Percentiles rank a stretch among this genome's conserved stretches.
Evolutionary conservation across 2,113 vertebrate species (phyloP).

Genomic region (Stegastes partitus): DNA sequence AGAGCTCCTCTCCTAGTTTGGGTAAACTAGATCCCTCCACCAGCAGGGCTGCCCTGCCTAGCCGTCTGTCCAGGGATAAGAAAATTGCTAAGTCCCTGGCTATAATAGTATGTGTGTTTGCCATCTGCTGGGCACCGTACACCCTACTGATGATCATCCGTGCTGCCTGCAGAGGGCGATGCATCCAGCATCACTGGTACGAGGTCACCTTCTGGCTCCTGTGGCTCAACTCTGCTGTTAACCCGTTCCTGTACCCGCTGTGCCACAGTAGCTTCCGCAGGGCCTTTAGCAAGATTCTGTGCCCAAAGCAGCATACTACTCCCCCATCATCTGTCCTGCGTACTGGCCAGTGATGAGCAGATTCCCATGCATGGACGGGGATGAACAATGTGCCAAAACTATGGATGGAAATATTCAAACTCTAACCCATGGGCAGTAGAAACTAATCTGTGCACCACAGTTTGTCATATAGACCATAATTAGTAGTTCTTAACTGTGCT

Average conservation of each 20-base stretch:
- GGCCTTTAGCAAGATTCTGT: conserved; percentile 85
- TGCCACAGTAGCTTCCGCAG: conserved; percentile 89
- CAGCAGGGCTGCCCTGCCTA: conserved; percentile 73
- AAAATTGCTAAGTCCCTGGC: conserved; percentile 88
- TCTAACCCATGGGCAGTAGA: not conserved
- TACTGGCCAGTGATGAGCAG: conserved; percentile 51
- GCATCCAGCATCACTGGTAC: conserved; percentile 79
- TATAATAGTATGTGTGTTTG: conserved; percentile 87
- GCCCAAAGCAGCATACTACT: conserved; percentile 65
- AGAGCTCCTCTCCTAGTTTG: conserved; percentile 67
- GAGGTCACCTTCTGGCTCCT: conserved; percentile 91
- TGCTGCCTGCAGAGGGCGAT: conserved; percentile 76
- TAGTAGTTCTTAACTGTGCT: not conserved
- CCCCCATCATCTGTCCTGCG: conserved; percentile 66
- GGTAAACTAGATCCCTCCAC: conserved; percentile 69
- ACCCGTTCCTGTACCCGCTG: conserved; percentile 90
- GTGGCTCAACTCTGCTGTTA: conserved; percentile 90
- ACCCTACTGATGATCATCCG: conserved; percentile 87
- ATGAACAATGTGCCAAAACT: conserved; percentile 32
- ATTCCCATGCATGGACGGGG: conserved; percentile 1
- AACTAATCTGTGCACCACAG: conserved; percentile 4
- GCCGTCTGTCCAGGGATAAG: conserved; percentile 86
- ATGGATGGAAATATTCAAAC: conserved; percentile 4
- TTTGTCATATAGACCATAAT: conserved; percentile 10
- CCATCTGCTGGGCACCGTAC: conserved; percentile 90